Evolutionary conservation across 64 coral and sea anemone species (phyloP).

Genomic region (Astreopora myriophthalma): DNA sequence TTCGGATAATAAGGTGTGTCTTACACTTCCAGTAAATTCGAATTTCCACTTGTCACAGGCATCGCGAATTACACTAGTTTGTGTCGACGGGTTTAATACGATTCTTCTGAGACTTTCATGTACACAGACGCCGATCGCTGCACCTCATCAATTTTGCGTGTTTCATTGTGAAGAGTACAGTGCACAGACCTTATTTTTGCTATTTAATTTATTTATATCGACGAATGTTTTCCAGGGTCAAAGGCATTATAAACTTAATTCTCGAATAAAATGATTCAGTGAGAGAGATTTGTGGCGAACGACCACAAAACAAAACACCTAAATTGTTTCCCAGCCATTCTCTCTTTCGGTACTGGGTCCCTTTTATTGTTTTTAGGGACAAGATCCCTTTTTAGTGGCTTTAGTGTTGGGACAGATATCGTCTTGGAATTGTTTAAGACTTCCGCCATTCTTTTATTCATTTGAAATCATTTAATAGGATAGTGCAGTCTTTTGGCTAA

Average conservation of each 20-base stretch:
- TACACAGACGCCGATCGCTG: not conserved
- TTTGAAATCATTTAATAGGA: not conserved
- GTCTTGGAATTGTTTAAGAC: not conserved
- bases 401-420: not conserved
- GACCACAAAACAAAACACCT: not conserved
- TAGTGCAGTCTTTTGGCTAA: not conserved
- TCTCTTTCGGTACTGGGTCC: not conserved
- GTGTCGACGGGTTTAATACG: no score
- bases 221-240: not conserved
- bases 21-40: conserved; percentile 8
- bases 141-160: not conserved
- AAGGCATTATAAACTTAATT: not conserved
- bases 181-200: not conserved
- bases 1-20: conserved; percentile 31
- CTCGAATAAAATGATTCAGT: not conserved
- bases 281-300: not conserved
- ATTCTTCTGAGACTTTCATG: not conserved
- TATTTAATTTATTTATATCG: conserved; percentile 19
- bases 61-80: no score
- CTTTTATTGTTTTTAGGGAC: not conserved
- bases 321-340: not conserved
- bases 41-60: not conserved
- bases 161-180: not conserved
- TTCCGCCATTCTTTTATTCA: not conserved
- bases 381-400: not conserved